Conservation (phyloP, 2,888 invertebrate species). For the Eupithecia exiguata region DNA sequence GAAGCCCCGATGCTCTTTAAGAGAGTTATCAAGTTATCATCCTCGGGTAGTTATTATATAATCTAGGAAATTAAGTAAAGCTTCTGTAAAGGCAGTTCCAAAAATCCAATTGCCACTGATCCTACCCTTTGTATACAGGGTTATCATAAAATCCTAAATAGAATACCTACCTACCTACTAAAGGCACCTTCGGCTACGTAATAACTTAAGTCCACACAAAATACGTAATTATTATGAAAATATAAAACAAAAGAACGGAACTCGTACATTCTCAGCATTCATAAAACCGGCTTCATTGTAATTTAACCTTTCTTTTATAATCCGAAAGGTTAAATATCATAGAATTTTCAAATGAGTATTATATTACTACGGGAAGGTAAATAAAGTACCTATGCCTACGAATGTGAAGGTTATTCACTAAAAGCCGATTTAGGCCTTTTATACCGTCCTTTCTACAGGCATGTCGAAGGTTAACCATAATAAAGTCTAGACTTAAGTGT, state of each 20-base stretch:
- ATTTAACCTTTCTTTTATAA: conserved; percentile 3
- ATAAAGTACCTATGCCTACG: background rate
- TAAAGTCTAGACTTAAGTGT: background rate
- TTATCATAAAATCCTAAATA: background rate
- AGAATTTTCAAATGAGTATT: background rate
- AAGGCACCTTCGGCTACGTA: background rate
- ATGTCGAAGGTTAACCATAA: background rate
- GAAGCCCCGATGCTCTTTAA: no score
- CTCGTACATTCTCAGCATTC: conserved; percentile 1
- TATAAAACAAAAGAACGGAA: conserved; percentile 7
- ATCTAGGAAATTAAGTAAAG: no score
- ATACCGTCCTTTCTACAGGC: background rate
- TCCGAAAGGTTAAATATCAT: background rate
- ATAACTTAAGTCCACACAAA: background rate
- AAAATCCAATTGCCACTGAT: no score
- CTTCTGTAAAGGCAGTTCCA: no score
- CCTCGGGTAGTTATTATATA: no score
- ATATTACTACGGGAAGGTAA: background rate
- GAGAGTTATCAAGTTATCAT: no score
- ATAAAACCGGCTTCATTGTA: background rate
- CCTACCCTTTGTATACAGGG: background rate
- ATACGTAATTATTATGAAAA: background rate
- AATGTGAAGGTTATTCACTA: background rate
- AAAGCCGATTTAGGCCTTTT: background rate
- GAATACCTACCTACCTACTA: background rate